Evolutionary conservation across 2,888 invertebrate genomes (phyloP).

Genomic region (Chirona hameri): DNA sequence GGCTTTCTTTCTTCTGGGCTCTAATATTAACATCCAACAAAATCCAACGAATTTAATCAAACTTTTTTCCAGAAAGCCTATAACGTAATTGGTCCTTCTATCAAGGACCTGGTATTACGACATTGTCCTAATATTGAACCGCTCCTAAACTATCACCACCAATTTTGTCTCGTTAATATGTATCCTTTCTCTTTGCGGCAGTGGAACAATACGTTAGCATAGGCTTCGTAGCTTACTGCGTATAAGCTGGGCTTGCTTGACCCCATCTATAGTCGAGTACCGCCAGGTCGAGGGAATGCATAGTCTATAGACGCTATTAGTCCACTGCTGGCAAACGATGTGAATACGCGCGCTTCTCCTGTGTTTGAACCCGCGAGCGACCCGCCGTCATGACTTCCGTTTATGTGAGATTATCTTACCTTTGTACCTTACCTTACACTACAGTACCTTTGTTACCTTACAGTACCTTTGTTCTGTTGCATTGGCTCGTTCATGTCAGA

Average conservation of each 20-base stretch:
- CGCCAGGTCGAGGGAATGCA: neutral
- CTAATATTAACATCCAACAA: neutral
- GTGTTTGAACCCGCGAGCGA: neutral
- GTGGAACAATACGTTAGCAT: conserved; percentile 26
- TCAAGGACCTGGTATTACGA: too few relatives aligned
- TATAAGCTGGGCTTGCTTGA: neutral
- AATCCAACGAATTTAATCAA: neutral
- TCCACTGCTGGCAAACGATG: neutral
- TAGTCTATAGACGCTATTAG: conserved; percentile 25
- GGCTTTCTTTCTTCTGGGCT: neutral
- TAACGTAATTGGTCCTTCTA: neutral
- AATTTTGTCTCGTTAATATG: neutral
- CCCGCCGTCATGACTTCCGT: neutral
- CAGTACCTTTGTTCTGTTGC: too few relatives aligned
- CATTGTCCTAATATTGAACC: too few relatives aligned
- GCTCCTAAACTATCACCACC: neutral
- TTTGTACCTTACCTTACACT: too few relatives aligned
- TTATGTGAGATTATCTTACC: too few relatives aligned
- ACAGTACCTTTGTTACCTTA: too few relatives aligned
- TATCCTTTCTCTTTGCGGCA: neutral
- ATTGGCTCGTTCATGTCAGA: too few relatives aligned
- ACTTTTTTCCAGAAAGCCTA: neutral
- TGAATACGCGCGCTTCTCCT: neutral
- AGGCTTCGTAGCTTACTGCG: neutral
- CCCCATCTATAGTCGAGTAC: too few relatives aligned